Conservation (phyloP, 2,113 vertebrate species). For the Haplochromis burtoni region DNA sequence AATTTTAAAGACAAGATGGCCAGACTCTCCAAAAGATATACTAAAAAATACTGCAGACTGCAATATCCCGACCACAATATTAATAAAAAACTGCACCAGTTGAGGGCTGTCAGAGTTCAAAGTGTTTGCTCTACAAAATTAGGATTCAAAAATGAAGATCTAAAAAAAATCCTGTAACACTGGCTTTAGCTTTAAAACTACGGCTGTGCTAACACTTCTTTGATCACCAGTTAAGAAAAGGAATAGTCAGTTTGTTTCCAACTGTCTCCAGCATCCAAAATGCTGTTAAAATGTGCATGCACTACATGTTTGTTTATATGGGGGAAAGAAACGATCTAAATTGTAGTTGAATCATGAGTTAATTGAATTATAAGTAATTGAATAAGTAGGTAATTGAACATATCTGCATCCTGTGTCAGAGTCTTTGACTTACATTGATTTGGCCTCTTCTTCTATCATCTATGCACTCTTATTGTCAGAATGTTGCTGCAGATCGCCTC, state of each 20-base stretch:
- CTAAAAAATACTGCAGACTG: background rate
- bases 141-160: background rate
- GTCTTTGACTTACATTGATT: conserved; percentile 14
- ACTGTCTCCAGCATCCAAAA: background rate
- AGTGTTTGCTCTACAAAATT: conserved; percentile 34
- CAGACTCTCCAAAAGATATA: background rate
- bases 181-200: background rate
- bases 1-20: background rate
- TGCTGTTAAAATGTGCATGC: background rate
- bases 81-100: background rate
- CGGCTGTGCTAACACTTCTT: background rate
- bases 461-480: conserved; percentile 65
- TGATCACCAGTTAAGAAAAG: background rate
- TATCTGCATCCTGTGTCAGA: background rate
- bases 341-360: background rate
- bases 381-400: background rate
- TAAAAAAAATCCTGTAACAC: background rate
- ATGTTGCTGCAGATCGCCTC: conserved; percentile 61
- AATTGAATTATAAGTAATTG: background rate
- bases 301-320: background rate
- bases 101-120: background rate
- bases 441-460: conserved; percentile 33
- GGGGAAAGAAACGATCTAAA: background rate
- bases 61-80: background rate
- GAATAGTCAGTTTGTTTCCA: background rate